A percentile compares a stretch with the other conserved stretches of the same genome.
phyloP scores from a whole-genome alignment of 2,113 vertebrate genomes.

The Circaetus cinerascens region DNA sequence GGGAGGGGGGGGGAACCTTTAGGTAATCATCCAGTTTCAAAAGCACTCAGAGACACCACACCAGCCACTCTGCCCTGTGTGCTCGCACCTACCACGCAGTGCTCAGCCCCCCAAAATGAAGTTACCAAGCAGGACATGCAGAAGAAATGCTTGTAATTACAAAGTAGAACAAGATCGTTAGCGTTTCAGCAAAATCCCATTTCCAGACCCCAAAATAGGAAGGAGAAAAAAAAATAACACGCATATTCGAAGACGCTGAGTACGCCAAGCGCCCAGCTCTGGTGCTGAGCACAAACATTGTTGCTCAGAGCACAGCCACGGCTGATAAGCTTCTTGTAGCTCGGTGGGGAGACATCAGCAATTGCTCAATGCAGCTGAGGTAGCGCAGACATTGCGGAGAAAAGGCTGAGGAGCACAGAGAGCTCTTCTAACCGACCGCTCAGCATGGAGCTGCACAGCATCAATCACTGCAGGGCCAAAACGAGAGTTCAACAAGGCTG shows the following conservation, averaged over 20 bases:
- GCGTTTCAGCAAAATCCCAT: background rate
- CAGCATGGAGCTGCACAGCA: background rate
- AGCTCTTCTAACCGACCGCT: background rate
- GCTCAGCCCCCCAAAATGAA: background rate
- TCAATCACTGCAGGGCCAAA: background rate
- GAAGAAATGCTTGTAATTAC: background rate
- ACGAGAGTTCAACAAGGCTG: rapidly evolving
- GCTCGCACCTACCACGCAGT: rapidly evolving
- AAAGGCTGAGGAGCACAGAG: background rate
- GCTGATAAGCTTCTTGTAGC: background rate
- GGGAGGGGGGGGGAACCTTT: background rate
- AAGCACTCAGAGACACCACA: background rate
- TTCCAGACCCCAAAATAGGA: background rate
- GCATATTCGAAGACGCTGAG: background rate
- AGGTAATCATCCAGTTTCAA: background rate
- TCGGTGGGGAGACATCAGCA: background rate
- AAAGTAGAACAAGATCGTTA: background rate
- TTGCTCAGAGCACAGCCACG: background rate
- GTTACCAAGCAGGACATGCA: background rate
- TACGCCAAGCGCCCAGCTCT: background rate
- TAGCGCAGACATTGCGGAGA: background rate
- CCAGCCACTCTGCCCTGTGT: background rate
- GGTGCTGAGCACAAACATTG: background rate
- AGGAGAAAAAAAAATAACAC: background rate
- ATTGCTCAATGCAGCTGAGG: background rate